phyloP scores from a whole-genome alignment of 1,140 invertebrate species.

The Orchesella cincta region DNA sequence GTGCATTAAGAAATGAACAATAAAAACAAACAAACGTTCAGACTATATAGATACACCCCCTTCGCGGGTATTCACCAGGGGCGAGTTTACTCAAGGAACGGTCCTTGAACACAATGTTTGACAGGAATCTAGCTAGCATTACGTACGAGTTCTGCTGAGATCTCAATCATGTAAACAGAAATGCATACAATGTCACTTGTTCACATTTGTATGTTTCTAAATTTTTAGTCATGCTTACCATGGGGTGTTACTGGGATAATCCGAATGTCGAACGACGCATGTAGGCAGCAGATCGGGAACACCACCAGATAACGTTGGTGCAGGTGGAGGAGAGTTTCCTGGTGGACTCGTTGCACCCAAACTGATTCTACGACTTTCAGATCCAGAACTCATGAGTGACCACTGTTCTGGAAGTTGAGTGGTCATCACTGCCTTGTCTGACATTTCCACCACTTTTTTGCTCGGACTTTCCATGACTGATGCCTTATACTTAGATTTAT shows the following conservation, averaged over 20 bases:
- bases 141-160: no score
- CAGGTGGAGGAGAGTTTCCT: slow-evolving; percentile 41
- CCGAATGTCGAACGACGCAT: slow-evolving; percentile 45
- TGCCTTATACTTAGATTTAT: slow-evolving; percentile 41
- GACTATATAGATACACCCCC: no score
- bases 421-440: slow-evolving; percentile 49
- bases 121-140: no score
- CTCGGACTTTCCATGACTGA: slow-evolving; percentile 13
- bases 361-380: slow-evolving; percentile 41
- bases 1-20: no score
- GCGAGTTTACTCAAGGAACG: no score
- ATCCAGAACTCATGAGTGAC: slow-evolving; percentile 49
- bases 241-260: slow-evolving; percentile 37
- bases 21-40: no score
- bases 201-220: no score
- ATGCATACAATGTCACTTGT: no score
- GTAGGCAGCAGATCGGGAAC: slow-evolving; percentile 49
- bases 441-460: slow-evolving; percentile 47
- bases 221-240: slow-evolving; percentile 39
- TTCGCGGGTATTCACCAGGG: no score
- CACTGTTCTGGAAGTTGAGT: slow-evolving; percentile 49
- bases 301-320: slow-evolving; percentile 47
- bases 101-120: no score
- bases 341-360: slow-evolving; percentile 43
- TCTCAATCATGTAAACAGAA: no score